Conservation (phyloP, 2,888 invertebrate genomes). For the Cataglyphis altisquamis region DNA sequence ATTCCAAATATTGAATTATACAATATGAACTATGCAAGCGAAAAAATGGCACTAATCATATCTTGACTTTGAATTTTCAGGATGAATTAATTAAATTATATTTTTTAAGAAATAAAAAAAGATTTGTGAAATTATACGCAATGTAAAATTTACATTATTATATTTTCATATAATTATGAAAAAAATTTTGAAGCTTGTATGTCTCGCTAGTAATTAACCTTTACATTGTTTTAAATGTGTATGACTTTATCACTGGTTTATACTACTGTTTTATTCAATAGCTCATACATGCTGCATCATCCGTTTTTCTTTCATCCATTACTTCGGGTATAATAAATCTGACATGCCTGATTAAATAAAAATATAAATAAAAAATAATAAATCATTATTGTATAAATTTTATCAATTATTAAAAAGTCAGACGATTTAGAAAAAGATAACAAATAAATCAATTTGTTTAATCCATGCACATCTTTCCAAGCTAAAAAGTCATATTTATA, state of each 20-base stretch:
- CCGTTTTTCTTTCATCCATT: neutral
- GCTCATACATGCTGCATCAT: neutral
- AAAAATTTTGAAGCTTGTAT: constrained; percentile 13
- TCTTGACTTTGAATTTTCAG: neutral
- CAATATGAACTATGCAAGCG: constrained; percentile 11
- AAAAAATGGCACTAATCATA: constrained; percentile 18
- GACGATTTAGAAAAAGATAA: neutral
- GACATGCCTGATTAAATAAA: neutral
- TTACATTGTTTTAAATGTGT: neutral
- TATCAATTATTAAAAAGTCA: neutral
- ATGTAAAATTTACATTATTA: constrained; percentile 39
- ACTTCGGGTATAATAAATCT: neutral
- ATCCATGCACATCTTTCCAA: constrained; percentile 11
- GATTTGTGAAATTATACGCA: constrained; percentile 16
- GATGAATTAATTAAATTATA: neutral
- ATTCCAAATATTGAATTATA: constrained; percentile 45
- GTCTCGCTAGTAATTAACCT: neutral
- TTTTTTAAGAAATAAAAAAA: constrained; percentile 38
- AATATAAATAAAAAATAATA: neutral
- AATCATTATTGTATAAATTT: neutral
- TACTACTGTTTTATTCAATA: neutral
- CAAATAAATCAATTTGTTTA: constrained; percentile 4
- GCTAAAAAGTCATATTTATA: neutral
- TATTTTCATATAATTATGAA: neutral
- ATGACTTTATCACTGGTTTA: constrained; percentile 2